These are phyloP conservation scores for Zapus hudsonius DNA, from an alignment of 2,113 vertebrate genomes.

Conservation along the genomic window DNA sequence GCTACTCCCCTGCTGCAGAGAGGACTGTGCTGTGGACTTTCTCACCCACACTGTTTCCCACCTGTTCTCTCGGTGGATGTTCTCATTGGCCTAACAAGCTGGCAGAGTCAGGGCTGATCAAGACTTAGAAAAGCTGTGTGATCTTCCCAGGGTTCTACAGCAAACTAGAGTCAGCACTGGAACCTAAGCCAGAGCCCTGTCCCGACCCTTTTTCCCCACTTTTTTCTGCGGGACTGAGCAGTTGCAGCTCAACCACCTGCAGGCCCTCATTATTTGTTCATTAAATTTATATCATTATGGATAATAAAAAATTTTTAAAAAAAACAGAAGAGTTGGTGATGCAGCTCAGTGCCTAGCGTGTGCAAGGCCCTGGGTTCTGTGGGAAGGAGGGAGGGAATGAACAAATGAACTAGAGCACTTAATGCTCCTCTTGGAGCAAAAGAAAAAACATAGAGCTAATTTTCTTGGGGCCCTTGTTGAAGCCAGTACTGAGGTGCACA, in stretches of 20 bases:
- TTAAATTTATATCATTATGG: too few relatives aligned
- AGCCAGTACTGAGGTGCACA: not conserved
- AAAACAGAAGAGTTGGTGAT: not conserved
- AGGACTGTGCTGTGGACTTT: not conserved
- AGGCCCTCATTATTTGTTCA: too few relatives aligned
- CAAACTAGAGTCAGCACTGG: not conserved
- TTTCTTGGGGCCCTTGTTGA: not conserved
- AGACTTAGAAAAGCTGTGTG: not conserved
- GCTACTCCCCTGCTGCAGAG: too few relatives aligned
- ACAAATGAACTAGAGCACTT: not conserved
- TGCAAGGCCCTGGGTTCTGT: not conserved
- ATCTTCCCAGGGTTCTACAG: not conserved
- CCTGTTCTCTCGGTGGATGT: not conserved
- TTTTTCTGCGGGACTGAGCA: not conserved
- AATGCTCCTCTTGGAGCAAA: not conserved
- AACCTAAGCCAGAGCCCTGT: not conserved
- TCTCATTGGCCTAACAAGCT: not conserved
- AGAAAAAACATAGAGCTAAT: not conserved
- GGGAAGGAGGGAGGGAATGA: not conserved
- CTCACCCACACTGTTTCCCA: not conserved
- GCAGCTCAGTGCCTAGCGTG: not conserved
- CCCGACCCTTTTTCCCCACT: not conserved
- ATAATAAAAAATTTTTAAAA: too few relatives aligned
- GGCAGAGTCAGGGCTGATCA: not conserved
- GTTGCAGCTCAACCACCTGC: not conserved